Conservation (phyloP, 1,140 invertebrate species). For the Orius insidiosus region DNA sequence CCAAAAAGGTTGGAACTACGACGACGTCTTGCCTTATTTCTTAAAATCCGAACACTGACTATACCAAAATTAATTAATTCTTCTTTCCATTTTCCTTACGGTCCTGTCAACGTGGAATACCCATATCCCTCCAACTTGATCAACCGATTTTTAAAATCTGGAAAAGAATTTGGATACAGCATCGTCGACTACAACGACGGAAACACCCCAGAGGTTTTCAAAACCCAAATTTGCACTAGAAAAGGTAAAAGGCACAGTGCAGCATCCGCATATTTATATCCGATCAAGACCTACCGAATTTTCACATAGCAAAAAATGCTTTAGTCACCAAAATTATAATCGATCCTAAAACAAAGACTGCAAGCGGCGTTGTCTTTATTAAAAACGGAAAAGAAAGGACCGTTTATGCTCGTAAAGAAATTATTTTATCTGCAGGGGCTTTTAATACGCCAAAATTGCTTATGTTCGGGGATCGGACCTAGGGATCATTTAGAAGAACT, state of each 20-base stretch:
- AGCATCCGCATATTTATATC: constrained; percentile 35
- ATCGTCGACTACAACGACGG: constrained; percentile 37
- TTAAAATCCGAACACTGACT: constrained; percentile 26
- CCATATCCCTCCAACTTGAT: constrained; percentile 17
- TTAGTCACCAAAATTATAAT: constrained; percentile 36
- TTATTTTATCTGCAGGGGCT: constrained; percentile 17
- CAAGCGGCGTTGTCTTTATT: constrained; percentile 35
- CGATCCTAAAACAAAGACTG: constrained; percentile 31
- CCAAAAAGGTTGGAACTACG: constrained; percentile 41
- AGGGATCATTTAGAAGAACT: constrained; percentile 11
- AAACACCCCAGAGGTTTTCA: constrained; percentile 27
- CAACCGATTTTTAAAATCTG: constrained; percentile 40
- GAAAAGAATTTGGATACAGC: constrained; percentile 34
- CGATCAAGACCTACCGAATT: constrained; percentile 32
- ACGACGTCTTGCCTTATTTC: constrained; percentile 43
- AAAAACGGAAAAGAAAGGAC: constrained; percentile 20
- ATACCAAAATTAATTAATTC: constrained; percentile 24
- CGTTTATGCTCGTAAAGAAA: constrained; percentile 15
- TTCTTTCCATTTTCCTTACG: constrained; percentile 23
- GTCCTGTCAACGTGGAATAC: constrained; percentile 20
- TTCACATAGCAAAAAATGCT: constrained; percentile 33
- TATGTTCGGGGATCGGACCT: constrained; percentile 17
- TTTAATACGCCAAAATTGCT: constrained; percentile 16
- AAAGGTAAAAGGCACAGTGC: constrained; percentile 35
- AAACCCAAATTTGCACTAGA: constrained; percentile 23